A percentile compares a stretch with the other conserved stretches of the same genome.
Evolutionary conservation across 2,113 vertebrate species (phyloP).

Genomic region (Gallinago paraguaiae): DNA sequence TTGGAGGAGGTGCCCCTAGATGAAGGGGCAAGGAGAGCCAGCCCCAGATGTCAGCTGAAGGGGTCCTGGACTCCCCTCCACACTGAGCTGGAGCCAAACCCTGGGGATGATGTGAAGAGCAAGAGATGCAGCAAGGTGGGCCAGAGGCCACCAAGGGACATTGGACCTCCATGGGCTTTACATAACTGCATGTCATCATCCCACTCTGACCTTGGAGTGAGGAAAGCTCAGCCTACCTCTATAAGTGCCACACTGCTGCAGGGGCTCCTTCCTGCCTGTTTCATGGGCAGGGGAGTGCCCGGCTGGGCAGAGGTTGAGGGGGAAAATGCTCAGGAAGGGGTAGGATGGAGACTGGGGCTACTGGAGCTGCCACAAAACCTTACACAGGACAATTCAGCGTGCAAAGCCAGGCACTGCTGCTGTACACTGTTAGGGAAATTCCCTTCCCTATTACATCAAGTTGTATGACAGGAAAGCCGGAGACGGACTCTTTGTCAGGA

Average conservation of each 20-base stretch:
- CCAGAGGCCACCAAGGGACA: background rate
- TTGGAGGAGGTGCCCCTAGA: background rate
- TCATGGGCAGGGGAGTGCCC: rapidly evolving
- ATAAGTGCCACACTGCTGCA: background rate
- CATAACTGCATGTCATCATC: background rate
- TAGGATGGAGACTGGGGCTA: rapidly evolving
- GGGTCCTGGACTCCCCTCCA: background rate
- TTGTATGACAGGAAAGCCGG: no score
- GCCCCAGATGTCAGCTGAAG: background rate
- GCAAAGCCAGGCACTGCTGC: background rate
- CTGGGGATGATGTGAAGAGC: background rate
- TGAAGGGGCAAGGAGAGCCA: background rate
- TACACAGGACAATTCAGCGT: rapidly evolving
- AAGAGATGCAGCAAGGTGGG: background rate
- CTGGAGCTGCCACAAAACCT: background rate
- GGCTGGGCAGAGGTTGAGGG: background rate
- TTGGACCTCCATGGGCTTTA: background rate
- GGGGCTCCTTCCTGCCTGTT: background rate
- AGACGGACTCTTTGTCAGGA: no score
- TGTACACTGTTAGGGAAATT: background rate
- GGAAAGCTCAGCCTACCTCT: background rate
- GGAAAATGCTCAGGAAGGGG: background rate
- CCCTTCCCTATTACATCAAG: background rate
- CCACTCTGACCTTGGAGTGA: background rate
- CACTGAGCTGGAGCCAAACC: background rate